Percentiles rank a stretch among this genome's conserved stretches.
phyloP scores from a whole-genome alignment of 2,888 invertebrate species.

The Thymelicus acteon region DNA sequence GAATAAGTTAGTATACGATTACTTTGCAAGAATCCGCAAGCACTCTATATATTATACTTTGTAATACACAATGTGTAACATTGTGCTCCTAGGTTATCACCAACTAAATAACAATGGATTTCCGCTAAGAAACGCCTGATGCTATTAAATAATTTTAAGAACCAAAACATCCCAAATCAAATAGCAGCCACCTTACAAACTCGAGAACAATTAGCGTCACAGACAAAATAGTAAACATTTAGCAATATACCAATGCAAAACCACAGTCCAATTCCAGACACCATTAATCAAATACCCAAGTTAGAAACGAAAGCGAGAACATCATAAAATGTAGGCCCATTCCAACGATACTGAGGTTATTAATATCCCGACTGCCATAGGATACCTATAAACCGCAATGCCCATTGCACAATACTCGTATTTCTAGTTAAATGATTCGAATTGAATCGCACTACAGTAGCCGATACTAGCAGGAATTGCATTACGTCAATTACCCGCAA shows the following conservation, averaged over 20 bases:
- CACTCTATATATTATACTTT: no score
- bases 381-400: conserved; percentile 13
- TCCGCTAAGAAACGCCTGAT: no score
- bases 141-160: no score
- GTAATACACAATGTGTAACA: no score
- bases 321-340: conserved; percentile 13
- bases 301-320: conserved; percentile 4
- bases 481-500: conserved; percentile 21
- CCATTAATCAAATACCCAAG: conserved; percentile 5
- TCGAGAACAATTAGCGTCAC: background rate
- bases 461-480: conserved; percentile 7
- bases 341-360: conserved; percentile 13
- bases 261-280: background rate
- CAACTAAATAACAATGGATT: no score
- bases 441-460: conserved; percentile 23
- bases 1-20: no score
- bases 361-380: conserved; percentile 14
- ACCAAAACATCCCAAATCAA: no score
- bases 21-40: no score
- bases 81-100: no score
- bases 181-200: no score
- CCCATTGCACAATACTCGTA: conserved; percentile 29
- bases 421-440: conserved; percentile 29
- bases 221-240: background rate
- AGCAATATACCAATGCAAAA: background rate